Base-by-base conservation (phyloP, 2,113 vertebrate species). In the Saccopteryx bilineata region DNA sequence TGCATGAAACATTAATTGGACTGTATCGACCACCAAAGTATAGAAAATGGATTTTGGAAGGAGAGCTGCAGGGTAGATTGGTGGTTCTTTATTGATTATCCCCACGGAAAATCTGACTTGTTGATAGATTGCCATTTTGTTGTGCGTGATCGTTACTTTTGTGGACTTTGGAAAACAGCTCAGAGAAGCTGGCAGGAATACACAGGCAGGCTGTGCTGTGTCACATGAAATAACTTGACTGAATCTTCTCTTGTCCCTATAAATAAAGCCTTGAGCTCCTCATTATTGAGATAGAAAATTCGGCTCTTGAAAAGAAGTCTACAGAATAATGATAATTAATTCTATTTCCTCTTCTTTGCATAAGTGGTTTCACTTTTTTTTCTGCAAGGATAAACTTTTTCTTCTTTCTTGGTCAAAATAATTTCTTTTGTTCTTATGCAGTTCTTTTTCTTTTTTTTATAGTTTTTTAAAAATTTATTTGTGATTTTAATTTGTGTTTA, bases 1-100 rank as follows among this genome's bases (percentile, higher is more conserved):
- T 98, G 97, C 97, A 98, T 98, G 98, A 98, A 98, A 97, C 98
- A 98, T 98, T 98, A 98, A 98, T 98, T 98, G 96, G 95, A 96
- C 90, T 82, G 90, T 96, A 96, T 96, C 97, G 97, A 97, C 96
- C 97, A 97, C 96, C 93, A 96, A 93, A 95, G 71, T n/a, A 92
- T 83, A 97, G 96, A 96, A 97, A 97, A 97, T 94, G 79, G 92
- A 97, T 94, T 98, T 96, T 96, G 97, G 96, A 97, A 0, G 24
- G 97, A 90, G 96, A 78, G 93, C 97, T 97, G 65, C 76, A 92
- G 96, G 96, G 95, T 52, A 92, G 90, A 93, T 97, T 92, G 95
- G 90, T 97, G 95, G 83, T 97, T 89, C 96, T 91, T 91, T 96
- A 97, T 97, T 96, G 98, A 98, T 98, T 97, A 97, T 96, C 97